Evolutionary conservation across 2,888 invertebrate species (phyloP).

Genomic region (Homarus gammarus): DNA sequence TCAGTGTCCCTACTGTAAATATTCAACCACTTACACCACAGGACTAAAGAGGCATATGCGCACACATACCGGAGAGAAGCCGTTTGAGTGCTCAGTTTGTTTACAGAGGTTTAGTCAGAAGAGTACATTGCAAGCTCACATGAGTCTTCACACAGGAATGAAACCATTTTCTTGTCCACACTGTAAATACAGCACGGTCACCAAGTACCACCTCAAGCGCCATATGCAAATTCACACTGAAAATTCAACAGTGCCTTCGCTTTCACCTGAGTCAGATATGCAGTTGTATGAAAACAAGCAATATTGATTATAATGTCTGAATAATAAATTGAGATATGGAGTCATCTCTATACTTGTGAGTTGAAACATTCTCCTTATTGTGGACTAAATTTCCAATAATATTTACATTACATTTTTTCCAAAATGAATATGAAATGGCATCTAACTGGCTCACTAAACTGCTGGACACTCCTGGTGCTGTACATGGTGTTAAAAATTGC

Average conservation of each 20-base stretch:
- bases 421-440: no score
- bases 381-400: no score
- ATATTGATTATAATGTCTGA: not conserved
- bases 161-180: conserved; percentile 32
- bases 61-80: conserved; percentile 74
- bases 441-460: no score
- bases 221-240: conserved; percentile 31
- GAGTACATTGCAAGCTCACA: conserved; percentile 44
- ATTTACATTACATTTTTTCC: no score
- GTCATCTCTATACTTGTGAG: no score
- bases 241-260: not conserved
- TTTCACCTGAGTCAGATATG: not conserved
- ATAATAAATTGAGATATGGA: no score
- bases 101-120: conserved; percentile 47
- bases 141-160: conserved; percentile 19
- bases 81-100: conserved; percentile 70
- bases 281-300: not conserved
- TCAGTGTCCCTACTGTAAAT: conserved; percentile 52
- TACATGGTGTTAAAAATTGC: no score
- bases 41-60: conserved; percentile 69
- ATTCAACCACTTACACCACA: conserved; percentile 56
- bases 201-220: conserved; percentile 38
- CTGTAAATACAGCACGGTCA: conserved; percentile 27
- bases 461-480: no score
- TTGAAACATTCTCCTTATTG: no score